Conservation (phyloP, 1,140 invertebrate species). For the Bactericera cockerelli region DNA sequence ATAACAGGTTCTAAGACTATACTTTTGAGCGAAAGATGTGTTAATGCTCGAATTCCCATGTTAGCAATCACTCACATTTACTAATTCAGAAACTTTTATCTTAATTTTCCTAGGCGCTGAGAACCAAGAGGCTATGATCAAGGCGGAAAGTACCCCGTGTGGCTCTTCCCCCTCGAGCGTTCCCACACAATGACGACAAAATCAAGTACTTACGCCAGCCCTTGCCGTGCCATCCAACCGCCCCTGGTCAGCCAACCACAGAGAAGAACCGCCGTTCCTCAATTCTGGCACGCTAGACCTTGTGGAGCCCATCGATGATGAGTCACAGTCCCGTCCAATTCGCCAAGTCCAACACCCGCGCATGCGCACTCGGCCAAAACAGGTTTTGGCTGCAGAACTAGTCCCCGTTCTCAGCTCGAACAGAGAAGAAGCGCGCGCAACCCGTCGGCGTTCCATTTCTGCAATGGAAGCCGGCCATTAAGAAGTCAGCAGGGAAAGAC, state of each 20-base stretch:
- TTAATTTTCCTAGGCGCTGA: too few relatives aligned
- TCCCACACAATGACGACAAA: conserved; percentile 91
- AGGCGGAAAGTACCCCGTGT: conserved; percentile 88
- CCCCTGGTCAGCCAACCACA: conserved; percentile 96
- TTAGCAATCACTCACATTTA: too few relatives aligned
- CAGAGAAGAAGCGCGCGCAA: conserved; percentile 88
- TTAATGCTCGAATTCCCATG: too few relatives aligned
- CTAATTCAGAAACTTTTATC: too few relatives aligned
- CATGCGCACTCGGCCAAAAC: conserved; percentile 90
- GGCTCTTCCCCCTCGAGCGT: conserved; percentile 95
- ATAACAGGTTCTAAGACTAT: too few relatives aligned
- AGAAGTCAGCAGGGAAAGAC: conserved; percentile 90
- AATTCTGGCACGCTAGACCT: conserved; percentile 89
- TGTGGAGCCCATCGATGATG: conserved; percentile 90
- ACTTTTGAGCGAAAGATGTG: too few relatives aligned
- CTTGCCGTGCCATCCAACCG: conserved; percentile 89
- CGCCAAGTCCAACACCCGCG: conserved; percentile 75
- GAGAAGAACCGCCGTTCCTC: conserved; percentile 90
- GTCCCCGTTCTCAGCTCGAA: conserved; percentile 93
- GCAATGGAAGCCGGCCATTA: conserved; percentile 98
- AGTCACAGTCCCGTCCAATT: conserved; percentile 89
- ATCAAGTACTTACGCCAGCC: conserved; percentile 95
- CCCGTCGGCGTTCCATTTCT: conserved; percentile 96
- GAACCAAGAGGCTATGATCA: conserved; percentile 96
- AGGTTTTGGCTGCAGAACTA: conserved; percentile 87